Conservation (phyloP, 2,113 vertebrate species). For the Sander vitreus region DNA sequence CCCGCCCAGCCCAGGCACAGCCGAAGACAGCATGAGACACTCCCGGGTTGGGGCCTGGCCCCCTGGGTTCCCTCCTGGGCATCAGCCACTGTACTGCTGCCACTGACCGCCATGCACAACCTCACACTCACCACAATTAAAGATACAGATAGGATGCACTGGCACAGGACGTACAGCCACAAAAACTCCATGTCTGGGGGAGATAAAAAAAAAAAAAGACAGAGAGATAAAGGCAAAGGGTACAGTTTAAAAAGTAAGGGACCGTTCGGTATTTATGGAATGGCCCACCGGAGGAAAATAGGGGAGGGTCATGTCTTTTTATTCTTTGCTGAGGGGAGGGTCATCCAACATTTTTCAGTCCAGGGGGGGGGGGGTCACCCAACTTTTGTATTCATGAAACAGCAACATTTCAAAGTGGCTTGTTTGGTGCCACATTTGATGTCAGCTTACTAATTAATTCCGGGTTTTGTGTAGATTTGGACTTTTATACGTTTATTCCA, state of each 20-base stretch:
- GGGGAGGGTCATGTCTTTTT: no score
- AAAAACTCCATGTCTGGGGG: slow-evolving; percentile 72
- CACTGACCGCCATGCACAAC: slow-evolving; percentile 68
- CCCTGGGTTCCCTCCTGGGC: slow-evolving; percentile 23
- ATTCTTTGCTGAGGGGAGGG: no score
- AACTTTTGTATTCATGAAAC: no score
- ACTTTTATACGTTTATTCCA: no score
- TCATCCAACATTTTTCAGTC: no score
- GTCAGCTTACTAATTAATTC: no score
- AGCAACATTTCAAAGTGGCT: no score
- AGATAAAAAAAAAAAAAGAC: slow-evolving; percentile 8
- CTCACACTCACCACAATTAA: slow-evolving; percentile 74
- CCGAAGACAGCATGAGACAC: slow-evolving; percentile 77
- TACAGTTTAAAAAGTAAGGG: slow-evolving; percentile 26
- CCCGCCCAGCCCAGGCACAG: slow-evolving; percentile 83
- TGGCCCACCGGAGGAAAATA: no score
- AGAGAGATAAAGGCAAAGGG: not conserved
- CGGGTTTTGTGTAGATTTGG: no score
- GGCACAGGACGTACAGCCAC: slow-evolving; percentile 76
- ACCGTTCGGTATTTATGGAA: no score
- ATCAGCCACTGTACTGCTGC: not conserved
- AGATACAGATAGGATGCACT: slow-evolving; percentile 72
- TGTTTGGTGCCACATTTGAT: no score
- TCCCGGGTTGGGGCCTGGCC: slow-evolving; percentile 33
- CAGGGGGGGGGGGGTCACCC: no score